Base-by-base conservation (phyloP, 2,797 vertebrate species). In the Chelonia mydas region DNA sequence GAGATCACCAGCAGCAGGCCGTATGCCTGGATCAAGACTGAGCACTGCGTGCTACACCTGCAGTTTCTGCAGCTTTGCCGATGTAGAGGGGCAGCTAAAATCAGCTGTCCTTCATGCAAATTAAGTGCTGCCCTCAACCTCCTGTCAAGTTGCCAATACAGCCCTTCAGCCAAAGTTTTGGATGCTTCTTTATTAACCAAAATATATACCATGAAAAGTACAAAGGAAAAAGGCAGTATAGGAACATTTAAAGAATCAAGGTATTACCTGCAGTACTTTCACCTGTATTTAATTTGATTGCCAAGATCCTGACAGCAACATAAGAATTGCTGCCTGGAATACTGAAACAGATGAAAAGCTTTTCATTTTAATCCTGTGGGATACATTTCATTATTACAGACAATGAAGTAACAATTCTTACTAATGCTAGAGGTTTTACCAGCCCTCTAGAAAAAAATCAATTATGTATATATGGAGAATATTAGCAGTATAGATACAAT, bases 311-410 rank as follows among this genome's bases (percentile, higher is more conserved):
- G n/a, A 8, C 2, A 9, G 51, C 53, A 50, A 27, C 15, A 10
- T 33, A 77, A 47, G 25, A 49, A 77, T 10, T 28, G 4, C 33
- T 19, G 49, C 33, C n/a, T 11, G 7, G 31, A 33, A 12, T 33
- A 37, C 33, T 5, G 8, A 49, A 28, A 37, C 11, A 2, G 31
- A 10, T 31, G 9, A 83, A 33, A 33, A 17, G 10, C 16, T 27
- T 13, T 0, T 2, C 28, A 0, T 53, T 81, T n/a, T 1, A n/a
- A 41, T 11, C 19, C 2, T 0, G 3, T n/a, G 27, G 1, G 0
- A 7, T 2, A 1, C 7, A 23, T 3, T 16, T 0, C 2, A 19
- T 16, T 6, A 8, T 5, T 19, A 11, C 25, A 37, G 51, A 76
- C 21, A 7, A 12, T 19, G 10, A 53, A 2, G 4, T 0, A 12